A percentile compares a stretch with the other conserved stretches of the same genome.
Evolutionary conservation across 2,797 vertebrate genomes (phyloP).

Genomic region (Siniperca scherzeri): DNA sequence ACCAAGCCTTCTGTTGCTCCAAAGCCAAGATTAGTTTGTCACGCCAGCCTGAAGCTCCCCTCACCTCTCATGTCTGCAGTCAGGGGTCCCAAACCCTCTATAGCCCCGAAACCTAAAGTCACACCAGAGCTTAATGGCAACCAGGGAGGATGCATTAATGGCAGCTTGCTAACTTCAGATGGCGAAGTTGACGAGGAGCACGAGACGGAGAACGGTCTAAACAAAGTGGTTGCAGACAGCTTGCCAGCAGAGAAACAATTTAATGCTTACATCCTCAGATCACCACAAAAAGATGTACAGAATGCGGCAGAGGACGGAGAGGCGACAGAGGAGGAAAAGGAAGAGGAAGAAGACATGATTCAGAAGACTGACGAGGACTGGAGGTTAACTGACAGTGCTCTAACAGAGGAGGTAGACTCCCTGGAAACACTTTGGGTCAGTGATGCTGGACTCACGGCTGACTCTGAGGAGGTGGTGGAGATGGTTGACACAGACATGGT

Average conservation of each 20-base stretch:
- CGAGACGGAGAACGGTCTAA: conserved; percentile 65
- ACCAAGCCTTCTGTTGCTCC: conserved; percentile 92
- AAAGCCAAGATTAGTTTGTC: conserved; percentile 89
- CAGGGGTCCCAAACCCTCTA: conserved; percentile 91
- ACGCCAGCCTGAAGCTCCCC: conserved; percentile 84
- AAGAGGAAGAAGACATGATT: conserved; percentile 56
- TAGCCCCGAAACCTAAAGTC: conserved; percentile 93
- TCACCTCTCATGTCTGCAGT: conserved; percentile 84
- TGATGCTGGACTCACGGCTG: conserved; percentile 60
- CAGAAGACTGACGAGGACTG: conserved; percentile 77
- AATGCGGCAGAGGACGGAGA: conserved; percentile 30
- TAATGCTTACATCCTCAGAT: conserved; percentile 39
- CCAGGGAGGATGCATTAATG: conserved; percentile 84
- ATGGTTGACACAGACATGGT: conserved; percentile 71
- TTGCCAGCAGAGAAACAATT: conserved; percentile 34
- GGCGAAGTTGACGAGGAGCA: conserved; percentile 79
- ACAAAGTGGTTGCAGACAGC: conserved; percentile 30
- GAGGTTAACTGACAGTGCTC: conserved; percentile 68
- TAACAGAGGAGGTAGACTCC: conserved; percentile 75
- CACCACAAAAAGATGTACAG: conserved; percentile 37
- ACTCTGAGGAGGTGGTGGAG: conserved; percentile 68
- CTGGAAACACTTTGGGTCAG: conserved; percentile 72
- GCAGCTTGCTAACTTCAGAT: conserved; percentile 74
- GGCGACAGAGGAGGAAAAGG: conserved; percentile 53
- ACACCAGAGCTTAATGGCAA: conserved; percentile 81